Conservation (phyloP, 2,888 invertebrate genomes). For the Leptinotarsa tumamoca region DNA sequence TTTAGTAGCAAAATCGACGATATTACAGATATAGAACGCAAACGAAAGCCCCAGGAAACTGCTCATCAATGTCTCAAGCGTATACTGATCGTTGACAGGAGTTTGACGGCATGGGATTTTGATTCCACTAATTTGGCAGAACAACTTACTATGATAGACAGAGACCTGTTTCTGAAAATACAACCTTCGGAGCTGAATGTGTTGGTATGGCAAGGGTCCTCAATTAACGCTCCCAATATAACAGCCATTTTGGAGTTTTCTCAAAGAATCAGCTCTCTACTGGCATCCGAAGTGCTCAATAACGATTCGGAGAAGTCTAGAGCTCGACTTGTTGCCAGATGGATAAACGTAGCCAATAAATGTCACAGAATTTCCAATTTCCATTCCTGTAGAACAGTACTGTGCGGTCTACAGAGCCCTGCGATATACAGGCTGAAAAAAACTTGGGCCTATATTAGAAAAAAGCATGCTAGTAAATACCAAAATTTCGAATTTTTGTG, state of each 20-base stretch:
- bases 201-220: constrained; percentile 65
- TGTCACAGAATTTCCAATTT: constrained; percentile 69
- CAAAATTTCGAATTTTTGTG: constrained; percentile 68
- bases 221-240: constrained; percentile 69
- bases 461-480: constrained; percentile 69
- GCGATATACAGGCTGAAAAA: constrained; percentile 67
- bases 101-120: constrained; percentile 69
- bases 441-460: constrained; percentile 69
- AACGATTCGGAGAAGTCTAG: constrained; percentile 66
- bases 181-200: constrained; percentile 65
- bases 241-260: constrained; percentile 69
- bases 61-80: constrained; percentile 62
- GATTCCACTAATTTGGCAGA: constrained; percentile 69
- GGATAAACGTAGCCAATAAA: constrained; percentile 70
- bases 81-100: constrained; percentile 63
- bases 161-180: constrained; percentile 69
- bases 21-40: constrained; percentile 35
- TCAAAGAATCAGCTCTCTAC: constrained; percentile 68
- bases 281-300: constrained; percentile 67
- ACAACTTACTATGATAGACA: constrained; percentile 70
- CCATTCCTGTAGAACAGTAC: constrained; percentile 69
- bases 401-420: constrained; percentile 69
- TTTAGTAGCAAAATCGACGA: constrained; percentile 45
- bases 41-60: constrained; percentile 53
- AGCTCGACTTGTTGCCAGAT: constrained; percentile 69